Base-by-base conservation (phyloP, 2,113 vertebrate species). In the Paedocypris sp. region DNA sequence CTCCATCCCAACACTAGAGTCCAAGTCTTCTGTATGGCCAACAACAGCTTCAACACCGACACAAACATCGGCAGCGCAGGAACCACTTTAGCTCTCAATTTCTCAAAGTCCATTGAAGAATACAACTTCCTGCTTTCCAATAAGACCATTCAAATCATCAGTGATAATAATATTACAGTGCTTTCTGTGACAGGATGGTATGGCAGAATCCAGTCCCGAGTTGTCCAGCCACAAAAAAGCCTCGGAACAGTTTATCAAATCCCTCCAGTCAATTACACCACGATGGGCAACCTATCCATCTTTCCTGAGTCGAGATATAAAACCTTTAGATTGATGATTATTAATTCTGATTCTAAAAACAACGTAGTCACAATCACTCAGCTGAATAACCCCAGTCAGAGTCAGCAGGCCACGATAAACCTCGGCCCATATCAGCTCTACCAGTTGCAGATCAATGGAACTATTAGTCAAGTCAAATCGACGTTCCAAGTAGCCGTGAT, bases 21-120 rank as follows among this genome's bases (percentile, higher is more conserved):
- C 29, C 1, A 0, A 0, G 0, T 83, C 39, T 13, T 1, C 9
- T 10, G 15, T 13, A 8, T 7, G 26, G 16, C 3, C 2, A 45
- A 3, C 1, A 4, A 6, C 19, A 0, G 0, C 0, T 0, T 0
- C 0, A 0, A 1, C 1, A 0, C 0, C 0, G 0, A 0, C 0
- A 0, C 0, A 2, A 3, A 1, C 12, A 12, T 1, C 5, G 2
- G 9, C 4, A 1, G 0, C 8, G 2, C 4, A 1, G 22, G 32
- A 22, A 18, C 19, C 19, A 35, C 6, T 22, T 8, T 46, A 35
- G 6, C 15, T 2, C 12, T 52, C 6, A 3, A 2, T 1, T 6
- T 43, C 13, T 0, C 8, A 1, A n/a, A 20, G 6, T 8, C 9
- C 2, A 13, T 22, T 53, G 80, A 83, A 48, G 68, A 79, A 2